These are phyloP conservation scores for Ernsta delagoae DNA, from an alignment of 2,888 invertebrate genomes.

Conservation along the genomic window DNA sequence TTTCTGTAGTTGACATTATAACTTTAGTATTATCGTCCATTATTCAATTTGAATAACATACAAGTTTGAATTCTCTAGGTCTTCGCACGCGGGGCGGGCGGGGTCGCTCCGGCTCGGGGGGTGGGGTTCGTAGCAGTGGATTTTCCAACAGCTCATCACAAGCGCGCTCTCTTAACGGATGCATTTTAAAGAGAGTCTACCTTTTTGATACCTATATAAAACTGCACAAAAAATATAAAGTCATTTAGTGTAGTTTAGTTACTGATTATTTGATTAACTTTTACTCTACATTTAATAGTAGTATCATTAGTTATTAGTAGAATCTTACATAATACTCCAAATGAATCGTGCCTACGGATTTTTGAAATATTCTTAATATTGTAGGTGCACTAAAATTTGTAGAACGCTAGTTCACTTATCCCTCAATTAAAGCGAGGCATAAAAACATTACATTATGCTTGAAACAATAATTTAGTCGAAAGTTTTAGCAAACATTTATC, in stretches of 20 bases:
- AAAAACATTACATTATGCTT: too few relatives aligned
- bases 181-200: constrained; percentile 51
- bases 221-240: too few relatives aligned
- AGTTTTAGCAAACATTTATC: not conserved
- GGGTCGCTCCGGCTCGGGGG: constrained; percentile 68
- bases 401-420: too few relatives aligned
- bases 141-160: constrained; percentile 67
- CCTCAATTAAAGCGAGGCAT: not conserved
- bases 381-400: not conserved
- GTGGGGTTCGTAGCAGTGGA: constrained; percentile 66
- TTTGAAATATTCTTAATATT: not conserved
- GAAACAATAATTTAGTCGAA: too few relatives aligned
- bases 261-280: too few relatives aligned
- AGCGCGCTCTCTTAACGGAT: constrained; percentile 61
- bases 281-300: too few relatives aligned
- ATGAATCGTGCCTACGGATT: not conserved
- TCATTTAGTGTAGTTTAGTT: too few relatives aligned
- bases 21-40: too few relatives aligned
- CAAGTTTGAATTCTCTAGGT: constrained; percentile 68
- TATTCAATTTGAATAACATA: constrained; percentile 48
- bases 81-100: constrained; percentile 65
- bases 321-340: not conserved
- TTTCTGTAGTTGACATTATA: too few relatives aligned
- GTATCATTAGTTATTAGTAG: not conserved
- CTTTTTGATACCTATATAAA: not conserved